Evolutionary conservation across 1,140 invertebrate species (phyloP).

Genomic region (Kradibia gibbosae): DNA sequence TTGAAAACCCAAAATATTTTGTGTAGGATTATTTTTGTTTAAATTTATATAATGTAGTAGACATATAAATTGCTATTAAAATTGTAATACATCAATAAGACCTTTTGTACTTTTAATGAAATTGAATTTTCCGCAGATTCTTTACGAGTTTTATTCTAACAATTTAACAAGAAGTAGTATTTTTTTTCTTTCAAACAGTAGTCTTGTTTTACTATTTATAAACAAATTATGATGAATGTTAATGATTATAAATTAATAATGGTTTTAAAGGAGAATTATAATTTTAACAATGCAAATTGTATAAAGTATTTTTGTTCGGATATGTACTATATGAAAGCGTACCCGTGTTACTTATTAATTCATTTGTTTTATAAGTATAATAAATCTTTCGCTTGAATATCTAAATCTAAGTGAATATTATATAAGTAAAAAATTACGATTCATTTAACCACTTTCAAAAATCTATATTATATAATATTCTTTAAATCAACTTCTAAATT

Average conservation of each 20-base stretch:
- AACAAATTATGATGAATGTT: constrained; percentile 30
- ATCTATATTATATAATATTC: constrained; percentile 25
- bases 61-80: constrained; percentile 36
- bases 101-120: constrained; percentile 48
- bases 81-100: constrained; percentile 45
- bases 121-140: constrained; percentile 43
- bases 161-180: constrained; percentile 46
- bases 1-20: constrained; percentile 1
- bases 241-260: constrained; percentile 40
- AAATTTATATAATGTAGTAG: constrained; percentile 27
- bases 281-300: constrained; percentile 48
- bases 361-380: constrained; percentile 50
- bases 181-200: constrained; percentile 32
- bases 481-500: constrained; percentile 44
- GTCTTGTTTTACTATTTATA: constrained; percentile 43
- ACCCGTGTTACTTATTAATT: constrained; percentile 51
- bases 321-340: constrained; percentile 45
- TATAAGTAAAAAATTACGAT: constrained; percentile 43
- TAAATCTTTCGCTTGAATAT: constrained; percentile 49
- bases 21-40: constrained; percentile 25
- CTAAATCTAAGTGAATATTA: constrained; percentile 34
- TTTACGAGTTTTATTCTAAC: constrained; percentile 48
- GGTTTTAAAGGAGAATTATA: constrained; percentile 44
- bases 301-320: constrained; percentile 48
- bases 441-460: constrained; percentile 43